Conservation (phyloP, 2,113 vertebrate species). For the Cryptotis parvus region DNA sequence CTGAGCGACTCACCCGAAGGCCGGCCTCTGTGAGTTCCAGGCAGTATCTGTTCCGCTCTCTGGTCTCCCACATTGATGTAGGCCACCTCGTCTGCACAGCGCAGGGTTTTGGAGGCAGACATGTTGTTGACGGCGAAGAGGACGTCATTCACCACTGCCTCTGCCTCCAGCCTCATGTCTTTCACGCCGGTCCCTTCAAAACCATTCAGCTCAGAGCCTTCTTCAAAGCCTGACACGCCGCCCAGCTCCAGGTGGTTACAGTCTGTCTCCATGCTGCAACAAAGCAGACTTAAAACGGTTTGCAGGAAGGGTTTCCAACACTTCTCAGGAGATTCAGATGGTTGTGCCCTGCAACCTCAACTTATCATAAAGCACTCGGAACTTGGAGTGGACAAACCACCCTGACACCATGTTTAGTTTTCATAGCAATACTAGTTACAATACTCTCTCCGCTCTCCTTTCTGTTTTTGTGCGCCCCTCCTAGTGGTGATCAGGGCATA, state of each 20-base stretch:
- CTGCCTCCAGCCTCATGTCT: slow-evolving; percentile 97
- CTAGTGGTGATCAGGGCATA: too few species aligned
- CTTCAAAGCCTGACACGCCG: slow-evolving; percentile 86
- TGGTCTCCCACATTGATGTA: slow-evolving; percentile 97
- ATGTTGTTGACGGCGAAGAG: slow-evolving; percentile 96
- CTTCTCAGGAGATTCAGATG: too few species aligned
- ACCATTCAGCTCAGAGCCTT: slow-evolving; percentile 87
- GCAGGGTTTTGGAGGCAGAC: slow-evolving; percentile 94
- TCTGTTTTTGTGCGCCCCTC: too few species aligned
- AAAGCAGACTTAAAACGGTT: background rate
- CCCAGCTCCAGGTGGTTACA: slow-evolving; percentile 91
- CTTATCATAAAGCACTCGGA: background rate
- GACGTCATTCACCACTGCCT: slow-evolving; percentile 97
- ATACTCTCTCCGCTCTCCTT: too few species aligned
- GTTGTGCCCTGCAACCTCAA: too few species aligned
- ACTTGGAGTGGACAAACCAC: too few species aligned
- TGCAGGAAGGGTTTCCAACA: too few species aligned
- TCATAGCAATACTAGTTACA: too few species aligned
- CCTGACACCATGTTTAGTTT: too few species aligned
- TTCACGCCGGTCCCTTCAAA: slow-evolving; percentile 92
- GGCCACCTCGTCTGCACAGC: slow-evolving; percentile 92
- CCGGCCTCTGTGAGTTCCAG: slow-evolving; percentile 97
- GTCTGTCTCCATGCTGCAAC: slow-evolving; percentile 94
- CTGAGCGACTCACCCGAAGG: slow-evolving; percentile 90
- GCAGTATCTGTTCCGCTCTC: slow-evolving; percentile 94